Conservation (phyloP, 2,113 vertebrate genomes). For the Nansenia antarctica region DNA sequence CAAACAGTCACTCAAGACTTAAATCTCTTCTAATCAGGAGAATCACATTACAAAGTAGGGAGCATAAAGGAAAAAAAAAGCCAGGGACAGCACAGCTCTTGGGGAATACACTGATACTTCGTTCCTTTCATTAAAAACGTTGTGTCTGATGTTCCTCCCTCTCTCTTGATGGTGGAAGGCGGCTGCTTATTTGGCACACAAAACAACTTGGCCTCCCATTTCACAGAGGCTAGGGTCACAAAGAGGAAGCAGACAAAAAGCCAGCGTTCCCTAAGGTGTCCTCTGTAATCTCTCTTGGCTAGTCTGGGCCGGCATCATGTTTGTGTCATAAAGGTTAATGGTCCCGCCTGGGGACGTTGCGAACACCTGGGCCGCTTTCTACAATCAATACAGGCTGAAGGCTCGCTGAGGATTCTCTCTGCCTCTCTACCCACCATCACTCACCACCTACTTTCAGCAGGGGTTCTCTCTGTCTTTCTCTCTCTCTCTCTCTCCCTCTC, state of each 20-base stretch:
- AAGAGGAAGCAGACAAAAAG: neutral
- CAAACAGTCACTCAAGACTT: too few species aligned
- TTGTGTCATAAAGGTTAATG: conserved; percentile 35
- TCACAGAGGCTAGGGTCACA: neutral
- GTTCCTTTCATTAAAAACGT: neutral
- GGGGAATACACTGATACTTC: neutral
- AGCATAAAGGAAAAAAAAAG: neutral
- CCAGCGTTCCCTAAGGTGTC: neutral
- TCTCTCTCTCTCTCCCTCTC: neutral
- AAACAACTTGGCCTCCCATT: neutral
- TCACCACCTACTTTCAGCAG: too few species aligned
- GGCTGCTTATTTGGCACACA: neutral
- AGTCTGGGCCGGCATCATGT: conserved; percentile 26
- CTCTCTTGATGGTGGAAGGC: neutral
- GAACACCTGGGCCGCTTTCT: conserved; percentile 5
- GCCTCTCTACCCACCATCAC: conserved; percentile 1
- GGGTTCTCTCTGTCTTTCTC: too few species aligned
- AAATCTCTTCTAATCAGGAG: neutral
- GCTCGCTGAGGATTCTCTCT: conserved; percentile 18
- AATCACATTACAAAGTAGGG: neutral
- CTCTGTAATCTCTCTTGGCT: conserved; percentile 13
- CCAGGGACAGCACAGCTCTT: neutral
- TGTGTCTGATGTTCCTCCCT: neutral
- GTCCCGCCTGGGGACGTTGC: conserved; percentile 36
- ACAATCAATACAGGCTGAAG: conserved; percentile 48